Evolutionary conservation across 2,113 vertebrate species (phyloP).

Genomic region (Oceanodroma tethys): DNA sequence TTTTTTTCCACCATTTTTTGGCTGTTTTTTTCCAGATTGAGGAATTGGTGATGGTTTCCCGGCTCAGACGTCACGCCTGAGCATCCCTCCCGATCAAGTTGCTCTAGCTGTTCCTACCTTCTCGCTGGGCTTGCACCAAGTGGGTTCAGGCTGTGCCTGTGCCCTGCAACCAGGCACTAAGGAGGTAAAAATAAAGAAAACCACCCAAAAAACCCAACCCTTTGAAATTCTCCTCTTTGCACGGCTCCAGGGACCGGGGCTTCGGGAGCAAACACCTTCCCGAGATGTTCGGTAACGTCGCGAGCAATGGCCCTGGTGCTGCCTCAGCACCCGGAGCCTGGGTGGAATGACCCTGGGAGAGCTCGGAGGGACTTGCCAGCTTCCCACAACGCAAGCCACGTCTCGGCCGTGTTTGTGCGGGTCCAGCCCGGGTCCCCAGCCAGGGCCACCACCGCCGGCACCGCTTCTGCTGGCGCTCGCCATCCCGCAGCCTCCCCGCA

Average conservation of each 20-base stretch:
- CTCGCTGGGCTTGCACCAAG: background rate
- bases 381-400: rapidly evolving
- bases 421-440: background rate
- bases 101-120: background rate
- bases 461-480: background rate
- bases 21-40: background rate
- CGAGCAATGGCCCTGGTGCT: background rate
- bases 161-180: background rate
- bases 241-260: background rate
- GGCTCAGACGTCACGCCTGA: rapidly evolving
- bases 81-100: background rate
- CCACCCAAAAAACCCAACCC: rapidly evolving
- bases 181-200: background rate
- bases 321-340: background rate
- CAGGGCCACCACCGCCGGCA: background rate
- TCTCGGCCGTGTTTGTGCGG: rapidly evolving
- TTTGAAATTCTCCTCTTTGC: background rate
- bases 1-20: background rate
- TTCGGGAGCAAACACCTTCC: background rate
- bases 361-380: rapidly evolving
- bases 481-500: background rate
- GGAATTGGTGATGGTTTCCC: background rate
- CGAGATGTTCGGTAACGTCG: rapidly evolving
- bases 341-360: background rate
- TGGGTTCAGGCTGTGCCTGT: background rate